Base-by-base conservation (phyloP, 1,140 invertebrate species). In the Zaprionus nigranus region DNA sequence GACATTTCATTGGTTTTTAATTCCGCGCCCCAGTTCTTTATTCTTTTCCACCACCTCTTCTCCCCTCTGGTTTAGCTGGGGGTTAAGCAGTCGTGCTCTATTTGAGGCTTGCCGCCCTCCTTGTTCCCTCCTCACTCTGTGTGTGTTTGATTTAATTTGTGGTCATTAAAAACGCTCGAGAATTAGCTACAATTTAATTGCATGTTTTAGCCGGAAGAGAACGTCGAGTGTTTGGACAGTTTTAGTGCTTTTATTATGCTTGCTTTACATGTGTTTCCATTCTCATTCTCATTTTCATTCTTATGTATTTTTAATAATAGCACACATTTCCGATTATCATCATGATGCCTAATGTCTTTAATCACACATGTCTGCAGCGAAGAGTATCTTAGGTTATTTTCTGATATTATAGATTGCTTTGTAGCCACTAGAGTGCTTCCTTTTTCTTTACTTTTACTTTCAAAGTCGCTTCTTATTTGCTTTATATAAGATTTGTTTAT, bases 1-100 rank as follows among this genome's bases (percentile, higher is more conserved):
- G 64, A 73, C 78, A 81, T 75, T 80, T 80, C 78, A 75, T 88
- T 74, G 70, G 80, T 53, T 82, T 87, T 82, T 60, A 82, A 86
- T 87, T 59, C 73, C 57, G 22, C 61, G 78, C 64, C 81, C 73
- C 75, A 78, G 70, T 87, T 87, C 57, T 70, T 53, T 54, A 36
- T 56, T 26, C 43, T 46, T 28, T 28, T 9, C 12, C 22, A 30
- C 40, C 15, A 77, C 71, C 74, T 20, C 24, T 62, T 7, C 30
- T n/a, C 53, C 22, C 34, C 20, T 43, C n/a, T 40, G 36, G 20
- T 59, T 59, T 40, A 40, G 28, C 61, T 15, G 30, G 66, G 66
- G 60, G 36, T 70, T 63, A 75, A 64, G 53, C 59, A 64, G 53
- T 7, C 30, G 6, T 51, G 60, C 46, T 36, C 60, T 49, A 34